These are phyloP conservation scores for Dasypogon diadema DNA, from an alignment of 2,888 invertebrate species.

Conservation along the genomic window DNA sequence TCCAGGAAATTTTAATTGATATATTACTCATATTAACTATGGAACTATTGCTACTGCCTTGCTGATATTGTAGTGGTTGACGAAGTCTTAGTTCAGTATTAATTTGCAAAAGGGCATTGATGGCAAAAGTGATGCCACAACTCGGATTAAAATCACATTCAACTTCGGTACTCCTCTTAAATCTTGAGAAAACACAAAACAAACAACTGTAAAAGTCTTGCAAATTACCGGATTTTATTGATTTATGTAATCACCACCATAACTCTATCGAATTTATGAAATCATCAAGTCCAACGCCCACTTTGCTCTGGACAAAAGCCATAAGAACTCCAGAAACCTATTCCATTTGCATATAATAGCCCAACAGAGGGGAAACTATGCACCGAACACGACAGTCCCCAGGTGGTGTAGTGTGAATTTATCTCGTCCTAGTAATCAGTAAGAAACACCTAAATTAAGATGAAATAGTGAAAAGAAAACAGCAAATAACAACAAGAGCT, in stretches of 20 bases:
- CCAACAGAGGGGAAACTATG: not conserved
- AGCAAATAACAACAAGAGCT: conserved; percentile 49
- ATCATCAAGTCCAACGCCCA: not conserved
- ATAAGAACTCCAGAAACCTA: not conserved
- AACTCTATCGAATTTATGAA: not conserved
- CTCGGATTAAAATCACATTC: no score
- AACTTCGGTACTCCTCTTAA: no score
- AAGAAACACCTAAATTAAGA: conserved; percentile 48
- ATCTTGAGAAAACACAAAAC: no score
- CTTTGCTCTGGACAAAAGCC: not conserved
- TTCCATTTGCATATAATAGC: conserved; percentile 33
- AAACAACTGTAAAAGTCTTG: no score
- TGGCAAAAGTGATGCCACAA: no score
- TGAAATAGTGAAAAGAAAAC: conserved; percentile 40
- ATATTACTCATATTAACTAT: no score
- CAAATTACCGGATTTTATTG: no score
- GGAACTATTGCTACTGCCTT: no score
- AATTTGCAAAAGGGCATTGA: no score
- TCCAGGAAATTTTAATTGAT: no score
- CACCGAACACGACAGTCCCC: not conserved
- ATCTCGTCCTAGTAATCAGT: conserved; percentile 31
- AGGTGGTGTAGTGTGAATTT: conserved; percentile 20
- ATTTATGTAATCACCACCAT: not conserved
- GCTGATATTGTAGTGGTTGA: no score
- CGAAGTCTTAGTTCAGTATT: no score